A percentile compares a stretch with the other conserved stretches of the same genome.
These are phyloP conservation scores for Myopa testacea DNA, from an alignment of 2,888 invertebrate species.

Conservation along the genomic window DNA sequence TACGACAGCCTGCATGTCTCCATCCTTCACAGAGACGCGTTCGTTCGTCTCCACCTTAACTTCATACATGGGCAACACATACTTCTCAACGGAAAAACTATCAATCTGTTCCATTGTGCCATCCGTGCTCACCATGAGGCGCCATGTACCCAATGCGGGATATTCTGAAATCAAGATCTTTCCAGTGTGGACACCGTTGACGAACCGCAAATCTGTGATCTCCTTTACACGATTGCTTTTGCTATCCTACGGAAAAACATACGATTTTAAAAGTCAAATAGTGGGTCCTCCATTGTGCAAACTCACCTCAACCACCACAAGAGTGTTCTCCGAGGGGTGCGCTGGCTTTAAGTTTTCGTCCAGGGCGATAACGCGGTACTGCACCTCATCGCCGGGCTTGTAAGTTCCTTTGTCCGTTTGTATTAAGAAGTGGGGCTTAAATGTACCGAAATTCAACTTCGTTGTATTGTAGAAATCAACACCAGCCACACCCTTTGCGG, in stretches of 20 bases:
- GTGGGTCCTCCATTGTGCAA: constrained; percentile 55
- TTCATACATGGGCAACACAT: constrained; percentile 92
- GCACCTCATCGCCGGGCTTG: constrained; percentile 85
- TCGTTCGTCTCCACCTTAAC: constrained; percentile 85
- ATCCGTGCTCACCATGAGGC: constrained; percentile 64
- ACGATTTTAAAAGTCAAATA: neutral
- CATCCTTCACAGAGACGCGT: constrained; percentile 85
- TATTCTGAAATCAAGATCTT: constrained; percentile 80
- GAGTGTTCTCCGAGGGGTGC: constrained; percentile 53
- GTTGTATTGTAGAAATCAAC: constrained; percentile 80
- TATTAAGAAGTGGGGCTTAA: constrained; percentile 74
- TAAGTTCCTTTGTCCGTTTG: constrained; percentile 94
- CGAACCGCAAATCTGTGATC: constrained; percentile 73
- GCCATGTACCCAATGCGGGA: constrained; percentile 92
- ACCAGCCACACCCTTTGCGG: constrained; percentile 79
- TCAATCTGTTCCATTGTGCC: constrained; percentile 50
- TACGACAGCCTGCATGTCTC: constrained; percentile 81
- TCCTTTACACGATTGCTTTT: constrained; percentile 85
- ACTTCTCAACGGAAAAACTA: constrained; percentile 81
- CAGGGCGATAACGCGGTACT: constrained; percentile 73
- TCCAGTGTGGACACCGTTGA: constrained; percentile 74
- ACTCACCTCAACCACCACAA: constrained; percentile 71
- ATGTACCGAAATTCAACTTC: constrained; percentile 74
- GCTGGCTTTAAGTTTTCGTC: constrained; percentile 80
- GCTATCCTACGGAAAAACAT: constrained; percentile 72